Evolutionary conservation across 1,140 invertebrate genomes (phyloP).

Genomic region (Bombus pascuorum): DNA sequence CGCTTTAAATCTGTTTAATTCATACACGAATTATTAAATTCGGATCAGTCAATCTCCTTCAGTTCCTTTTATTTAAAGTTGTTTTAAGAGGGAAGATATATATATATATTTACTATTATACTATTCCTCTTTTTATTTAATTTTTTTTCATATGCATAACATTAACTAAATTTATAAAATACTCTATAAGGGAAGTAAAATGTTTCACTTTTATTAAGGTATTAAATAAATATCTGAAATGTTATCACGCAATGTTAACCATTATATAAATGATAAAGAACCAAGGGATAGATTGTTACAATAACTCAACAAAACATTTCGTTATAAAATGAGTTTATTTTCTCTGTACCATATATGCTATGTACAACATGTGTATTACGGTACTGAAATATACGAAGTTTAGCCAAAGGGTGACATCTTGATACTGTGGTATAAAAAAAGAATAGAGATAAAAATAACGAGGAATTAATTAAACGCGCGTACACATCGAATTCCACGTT

Average conservation of each 20-base stretch:
- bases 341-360: slow-evolving; percentile 81
- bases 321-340: slow-evolving; percentile 83
- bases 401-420: slow-evolving; percentile 75
- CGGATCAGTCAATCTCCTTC: neutral
- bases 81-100: too few species aligned
- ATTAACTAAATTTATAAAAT: neutral
- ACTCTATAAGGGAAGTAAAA: neutral
- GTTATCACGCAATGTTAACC: neutral
- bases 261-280: neutral
- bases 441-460: slow-evolving; percentile 37
- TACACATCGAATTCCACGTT: slow-evolving; percentile 38
- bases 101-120: neutral
- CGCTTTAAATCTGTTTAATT: neutral
- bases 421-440: slow-evolving; percentile 76
- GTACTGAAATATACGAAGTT: slow-evolving; percentile 81
- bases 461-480: slow-evolving; percentile 56
- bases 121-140: too few species aligned
- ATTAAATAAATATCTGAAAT: neutral
- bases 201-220: neutral
- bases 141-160: too few species aligned
- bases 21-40: neutral
- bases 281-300: neutral
- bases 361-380: slow-evolving; percentile 80
- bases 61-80: too few species aligned
- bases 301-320: slow-evolving; percentile 59